Base-by-base conservation (phyloP, 2,797 vertebrate species). In the Schizopygopsis malacanthus region DNA sequence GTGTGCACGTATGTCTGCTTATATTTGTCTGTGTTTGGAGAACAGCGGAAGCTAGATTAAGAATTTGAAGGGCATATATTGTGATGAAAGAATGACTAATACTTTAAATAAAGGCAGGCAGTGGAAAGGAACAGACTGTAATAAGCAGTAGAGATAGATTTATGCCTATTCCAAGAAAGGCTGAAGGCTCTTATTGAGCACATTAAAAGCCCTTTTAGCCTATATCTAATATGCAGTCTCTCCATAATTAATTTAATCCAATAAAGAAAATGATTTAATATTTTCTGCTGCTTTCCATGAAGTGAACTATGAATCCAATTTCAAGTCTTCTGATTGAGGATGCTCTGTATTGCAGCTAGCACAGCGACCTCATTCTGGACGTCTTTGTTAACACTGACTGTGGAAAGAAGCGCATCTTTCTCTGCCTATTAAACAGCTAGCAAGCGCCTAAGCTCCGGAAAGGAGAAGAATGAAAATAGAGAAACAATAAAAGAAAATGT, bases 401-500 rank as follows among this genome's bases (percentile, higher is more conserved):
- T 91, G 88, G 88, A 92, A 91, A 91, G 89, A 81, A 71, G 52
- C 61, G 86, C 82, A 87, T 91, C 90, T 88, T 89, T 89, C 70
- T 83, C 54, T 52, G 70, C 15, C 25, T 88, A 47, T 83, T 90
- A 88, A 89, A 91, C 89, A 77, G 89, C 89, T 79, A 83, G 92
- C 7, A 39, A 88, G 88, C 73, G 89, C 87, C 92, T 93, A 89
- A 92, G 92, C 92, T 92, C 78, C 92, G 93, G 93, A 93, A 87
- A 91, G 89, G 89, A 93, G 93, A 91, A 95, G 93, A 95, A 95
- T 93, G 91, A 93, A 94, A 83, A 91, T 92, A 92, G 91, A 92
- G 93, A 95, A 95, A 95, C 93, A 96, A 95, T 95, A 93, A 94
- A 79, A 93, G 91, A 89, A 94, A 95, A 95, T 93, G 91, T n/a